Conservation (phyloP, 2,797 vertebrate genomes). For the Hyperoplus immaculatus region DNA sequence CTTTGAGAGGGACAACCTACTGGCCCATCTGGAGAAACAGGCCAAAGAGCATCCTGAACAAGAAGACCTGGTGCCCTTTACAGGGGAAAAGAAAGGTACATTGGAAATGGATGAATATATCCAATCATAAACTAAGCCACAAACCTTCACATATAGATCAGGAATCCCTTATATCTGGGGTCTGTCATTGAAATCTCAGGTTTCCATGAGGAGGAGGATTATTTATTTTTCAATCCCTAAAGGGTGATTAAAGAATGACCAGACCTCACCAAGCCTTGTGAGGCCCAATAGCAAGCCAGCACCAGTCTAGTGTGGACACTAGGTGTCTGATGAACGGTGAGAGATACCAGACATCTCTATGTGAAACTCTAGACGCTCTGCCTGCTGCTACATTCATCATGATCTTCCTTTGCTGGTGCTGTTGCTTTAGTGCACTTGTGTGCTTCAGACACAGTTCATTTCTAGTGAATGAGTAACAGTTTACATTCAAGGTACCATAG, state of each 20-base stretch:
- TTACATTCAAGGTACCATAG: background rate
- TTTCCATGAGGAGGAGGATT: background rate
- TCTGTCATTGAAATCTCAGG: background rate
- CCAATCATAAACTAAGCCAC: background rate
- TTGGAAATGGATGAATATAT: background rate
- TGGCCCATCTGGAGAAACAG: conserved; percentile 97
- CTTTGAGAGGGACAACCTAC: conserved; percentile 94
- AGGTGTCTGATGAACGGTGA: conserved; percentile 37
- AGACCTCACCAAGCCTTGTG: background rate
- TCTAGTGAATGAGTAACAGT: background rate
- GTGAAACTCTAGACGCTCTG: conserved; percentile 50
- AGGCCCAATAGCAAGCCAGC: conserved; percentile 2
- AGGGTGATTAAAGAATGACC: background rate
- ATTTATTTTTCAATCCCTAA: background rate
- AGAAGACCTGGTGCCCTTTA: conserved; percentile 96
- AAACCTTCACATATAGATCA: background rate
- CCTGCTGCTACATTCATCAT: conserved; percentile 1
- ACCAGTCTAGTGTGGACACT: conserved; percentile 4
- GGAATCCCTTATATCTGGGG: background rate
- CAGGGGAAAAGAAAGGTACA: conserved; percentile 96
- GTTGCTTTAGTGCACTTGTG: background rate
- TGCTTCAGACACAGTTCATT: background rate
- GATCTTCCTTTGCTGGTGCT: background rate
- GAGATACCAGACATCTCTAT: conserved; percentile 34
- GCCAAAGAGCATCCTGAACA: conserved; percentile 95